A percentile compares a stretch with the other conserved stretches of the same genome.
Evolutionary conservation across 2,888 invertebrate species (phyloP).

Genomic region (Cryptus armator): DNA sequence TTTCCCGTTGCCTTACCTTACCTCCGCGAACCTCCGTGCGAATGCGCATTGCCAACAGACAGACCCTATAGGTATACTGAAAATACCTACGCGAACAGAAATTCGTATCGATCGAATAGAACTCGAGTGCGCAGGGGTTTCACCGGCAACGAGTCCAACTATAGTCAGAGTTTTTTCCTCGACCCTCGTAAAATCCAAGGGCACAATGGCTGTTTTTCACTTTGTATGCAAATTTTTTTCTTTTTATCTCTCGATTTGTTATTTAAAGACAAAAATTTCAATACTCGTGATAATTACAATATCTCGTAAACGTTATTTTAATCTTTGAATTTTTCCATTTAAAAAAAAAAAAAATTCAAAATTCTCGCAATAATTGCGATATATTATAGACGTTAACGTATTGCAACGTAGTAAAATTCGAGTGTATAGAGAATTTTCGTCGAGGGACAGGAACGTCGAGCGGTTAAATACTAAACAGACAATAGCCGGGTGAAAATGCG

Average conservation of each 20-base stretch:
- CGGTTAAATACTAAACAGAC: slow-evolving; percentile 23
- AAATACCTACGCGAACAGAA: slow-evolving; percentile 2
- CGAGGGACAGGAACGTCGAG: slow-evolving; percentile 8
- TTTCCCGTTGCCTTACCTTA: slow-evolving; percentile 48
- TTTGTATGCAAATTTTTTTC: too few relatives aligned
- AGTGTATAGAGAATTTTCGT: slow-evolving; percentile 2
- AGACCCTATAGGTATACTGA: slow-evolving; percentile 33
- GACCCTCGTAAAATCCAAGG: slow-evolving; percentile 36
- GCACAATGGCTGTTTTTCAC: not conserved
- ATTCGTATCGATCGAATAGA: slow-evolving; percentile 57
- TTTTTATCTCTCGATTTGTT: too few relatives aligned
- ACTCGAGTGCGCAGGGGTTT: slow-evolving; percentile 18
- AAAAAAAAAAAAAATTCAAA: not conserved
- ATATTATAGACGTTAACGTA: not conserved
- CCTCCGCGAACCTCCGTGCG: slow-evolving; percentile 13
- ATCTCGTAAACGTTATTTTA: too few relatives aligned
- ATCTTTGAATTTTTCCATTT: too few relatives aligned
- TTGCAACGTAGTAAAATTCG: not conserved
- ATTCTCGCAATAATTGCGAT: not conserved
- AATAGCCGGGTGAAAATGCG: slow-evolving; percentile 29
- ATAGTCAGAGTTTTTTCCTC: slow-evolving; percentile 29
- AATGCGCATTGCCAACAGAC: slow-evolving; percentile 52
- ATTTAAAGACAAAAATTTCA: not conserved
- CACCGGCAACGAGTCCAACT: slow-evolving; percentile 28
- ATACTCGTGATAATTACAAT: not conserved